Evolutionary conservation across 2,113 vertebrate genomes (phyloP).

Genomic region (Corynorhinus townsendii): DNA sequence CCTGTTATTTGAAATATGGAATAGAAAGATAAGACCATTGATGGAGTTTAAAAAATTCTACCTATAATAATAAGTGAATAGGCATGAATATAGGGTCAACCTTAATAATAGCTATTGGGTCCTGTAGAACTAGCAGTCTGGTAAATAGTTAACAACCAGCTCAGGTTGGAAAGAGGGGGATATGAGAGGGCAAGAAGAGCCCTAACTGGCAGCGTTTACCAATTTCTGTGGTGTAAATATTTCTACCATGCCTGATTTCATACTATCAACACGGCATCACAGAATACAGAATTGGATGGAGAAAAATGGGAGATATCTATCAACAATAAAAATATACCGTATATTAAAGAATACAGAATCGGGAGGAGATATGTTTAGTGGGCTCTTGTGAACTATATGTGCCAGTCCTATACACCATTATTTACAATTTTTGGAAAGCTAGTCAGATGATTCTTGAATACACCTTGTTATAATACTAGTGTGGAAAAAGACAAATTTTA

Average conservation of each 20-base stretch:
- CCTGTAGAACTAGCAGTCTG: not conserved
- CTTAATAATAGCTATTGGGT: not conserved
- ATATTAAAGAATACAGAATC: not conserved
- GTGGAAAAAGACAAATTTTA: not conserved
- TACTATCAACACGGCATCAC: not conserved
- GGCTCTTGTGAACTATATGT: not conserved
- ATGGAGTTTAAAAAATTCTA: slow-evolving; percentile 6
- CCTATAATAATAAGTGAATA: slow-evolving; percentile 2
- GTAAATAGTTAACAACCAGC: not conserved
- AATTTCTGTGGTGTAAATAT: not conserved
- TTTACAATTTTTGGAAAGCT: not conserved
- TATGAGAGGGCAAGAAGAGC: not conserved
- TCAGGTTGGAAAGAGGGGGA: not conserved
- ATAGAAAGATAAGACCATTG: not conserved
- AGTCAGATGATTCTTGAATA: not conserved
- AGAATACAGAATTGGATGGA: not conserved
- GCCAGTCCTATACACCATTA: not conserved
- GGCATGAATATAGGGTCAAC: not conserved
- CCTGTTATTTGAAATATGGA: not conserved
- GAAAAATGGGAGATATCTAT: too few relatives aligned
- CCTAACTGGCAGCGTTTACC: not conserved
- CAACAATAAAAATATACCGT: too few relatives aligned
- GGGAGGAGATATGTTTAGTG: not conserved
- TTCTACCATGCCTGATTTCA: not conserved
- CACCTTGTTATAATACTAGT: not conserved